Evolutionary conservation across 2,797 vertebrate genomes (phyloP), one percentile per base, ranked within the genome.

Genomic region (Enteromius trimaculatus): DNA sequence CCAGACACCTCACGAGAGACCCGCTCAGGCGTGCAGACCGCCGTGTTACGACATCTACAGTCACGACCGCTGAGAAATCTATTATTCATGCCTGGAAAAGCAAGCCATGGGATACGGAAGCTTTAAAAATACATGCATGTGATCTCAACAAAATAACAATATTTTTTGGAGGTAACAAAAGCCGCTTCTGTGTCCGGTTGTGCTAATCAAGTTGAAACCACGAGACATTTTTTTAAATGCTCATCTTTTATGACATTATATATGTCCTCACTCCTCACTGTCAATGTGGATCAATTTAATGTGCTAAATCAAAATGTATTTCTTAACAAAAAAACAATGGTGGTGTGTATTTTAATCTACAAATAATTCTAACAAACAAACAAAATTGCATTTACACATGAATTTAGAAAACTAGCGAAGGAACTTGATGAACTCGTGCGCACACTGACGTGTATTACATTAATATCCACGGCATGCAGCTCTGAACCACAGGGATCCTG

Each of bases 321-420:
- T 53, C 2, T 53, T 53, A 47, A 47, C 8, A 55, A n/a, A n/a
- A 21, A n/a, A 55, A 55, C 8, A 10, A 55, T 55, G 53, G 21
- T 8, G 21, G 21, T n/a, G 21, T n/a, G 10, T 11, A n/a, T n/a
- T 55, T 55, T n/a, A n/a, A 55, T 55, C 21, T 55, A 10, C 3
- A 55, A 55, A 55, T 47, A 13, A 47, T 47, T 44, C 13, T 3
- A 44, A 19, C 4, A 21, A 55, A 53, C 6, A 53, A 53, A n/a
- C 8, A 55, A 3, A 53, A 2, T 13, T 44, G 42, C 39, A 39
- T 39, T 90, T 88, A 92, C 88, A 77, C 70, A 89, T 79, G 11
- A 58, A 49, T 42, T 76, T n/a, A 29, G 79, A 9, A 55, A 17
- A 74, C 39, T 29, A 81, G 6, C 3, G 19, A 16, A 71, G 42